Conservation (phyloP, 1,140 invertebrate species). For the Helicoverpa armigera region DNA sequence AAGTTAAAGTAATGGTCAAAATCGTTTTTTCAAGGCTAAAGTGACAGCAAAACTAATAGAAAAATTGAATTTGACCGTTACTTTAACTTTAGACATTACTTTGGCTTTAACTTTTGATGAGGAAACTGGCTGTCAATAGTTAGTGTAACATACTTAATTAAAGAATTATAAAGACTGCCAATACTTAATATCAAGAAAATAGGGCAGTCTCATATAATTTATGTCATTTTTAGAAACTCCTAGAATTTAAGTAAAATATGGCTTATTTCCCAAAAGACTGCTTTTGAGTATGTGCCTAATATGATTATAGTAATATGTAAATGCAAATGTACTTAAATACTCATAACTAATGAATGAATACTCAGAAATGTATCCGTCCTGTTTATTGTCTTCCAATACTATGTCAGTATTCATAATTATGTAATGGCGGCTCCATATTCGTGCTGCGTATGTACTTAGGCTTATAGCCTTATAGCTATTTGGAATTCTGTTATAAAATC, state of each 20-base stretch:
- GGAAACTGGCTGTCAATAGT: too few species aligned
- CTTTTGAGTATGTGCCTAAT: conserved; percentile 1
- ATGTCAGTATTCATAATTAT: conserved; percentile 16
- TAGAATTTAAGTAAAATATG: neutral
- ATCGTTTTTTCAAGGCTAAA: too few species aligned
- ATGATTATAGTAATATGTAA: neutral
- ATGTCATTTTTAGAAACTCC: neutral
- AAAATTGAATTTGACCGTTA: too few species aligned
- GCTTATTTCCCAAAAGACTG: conserved; percentile 18
- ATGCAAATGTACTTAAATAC: conserved; percentile 43
- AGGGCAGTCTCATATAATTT: neutral
- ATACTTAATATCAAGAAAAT: neutral
- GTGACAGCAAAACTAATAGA: too few species aligned
- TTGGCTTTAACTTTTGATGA: too few species aligned
- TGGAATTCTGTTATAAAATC: too few species aligned
- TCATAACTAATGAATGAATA: conserved; percentile 30
- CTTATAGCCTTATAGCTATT: too few species aligned
- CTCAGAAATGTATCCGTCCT: conserved; percentile 18
- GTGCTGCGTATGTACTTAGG: too few species aligned
- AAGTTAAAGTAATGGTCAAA: too few species aligned
- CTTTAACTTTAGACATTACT: too few species aligned
- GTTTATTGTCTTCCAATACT: conserved; percentile 9
- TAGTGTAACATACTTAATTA: too few species aligned
- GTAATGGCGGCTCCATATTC: too few species aligned
- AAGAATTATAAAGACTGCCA: neutral